Evolutionary conservation across 2,888 invertebrate species (phyloP).

Genomic region (Danaus chrysippus): DNA sequence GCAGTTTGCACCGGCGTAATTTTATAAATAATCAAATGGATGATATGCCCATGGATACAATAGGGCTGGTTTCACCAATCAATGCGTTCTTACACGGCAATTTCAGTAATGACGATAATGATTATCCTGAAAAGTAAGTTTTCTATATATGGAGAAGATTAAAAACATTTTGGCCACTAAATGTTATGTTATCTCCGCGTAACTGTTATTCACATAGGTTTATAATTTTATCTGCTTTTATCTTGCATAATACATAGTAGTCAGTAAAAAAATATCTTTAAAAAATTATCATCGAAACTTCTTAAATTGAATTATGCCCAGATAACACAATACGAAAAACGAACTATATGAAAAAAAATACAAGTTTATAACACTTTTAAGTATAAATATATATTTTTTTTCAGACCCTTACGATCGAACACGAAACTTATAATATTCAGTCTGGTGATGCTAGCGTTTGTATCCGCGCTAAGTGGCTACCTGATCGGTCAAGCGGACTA

Average conservation of each 20-base stretch:
- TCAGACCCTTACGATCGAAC: constrained; percentile 55
- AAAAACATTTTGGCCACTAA: too few relatives aligned
- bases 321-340: too few relatives aligned
- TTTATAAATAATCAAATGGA: constrained; percentile 60
- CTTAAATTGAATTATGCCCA: too few relatives aligned
- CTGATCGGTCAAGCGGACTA: constrained; percentile 54
- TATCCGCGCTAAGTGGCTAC: constrained; percentile 59
- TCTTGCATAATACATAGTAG: too few relatives aligned
- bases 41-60: constrained; percentile 59
- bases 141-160: too few relatives aligned
- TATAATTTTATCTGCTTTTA: too few relatives aligned
- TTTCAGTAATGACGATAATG: constrained; percentile 44
- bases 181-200: too few relatives aligned
- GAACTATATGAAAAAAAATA: too few relatives aligned
- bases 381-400: constrained; percentile 27
- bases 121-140: constrained; percentile 59
- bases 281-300: too few relatives aligned
- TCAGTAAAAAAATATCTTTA: too few relatives aligned
- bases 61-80: constrained; percentile 63
- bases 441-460: constrained; percentile 48
- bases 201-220: too few relatives aligned
- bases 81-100: constrained; percentile 57
- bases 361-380: too few relatives aligned
- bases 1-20: constrained; percentile 56
- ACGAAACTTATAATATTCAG: constrained; percentile 53